These are phyloP conservation scores for Isurus oxyrinchus DNA, from an alignment of 2,113 vertebrate genomes.

Conservation along the genomic window DNA sequence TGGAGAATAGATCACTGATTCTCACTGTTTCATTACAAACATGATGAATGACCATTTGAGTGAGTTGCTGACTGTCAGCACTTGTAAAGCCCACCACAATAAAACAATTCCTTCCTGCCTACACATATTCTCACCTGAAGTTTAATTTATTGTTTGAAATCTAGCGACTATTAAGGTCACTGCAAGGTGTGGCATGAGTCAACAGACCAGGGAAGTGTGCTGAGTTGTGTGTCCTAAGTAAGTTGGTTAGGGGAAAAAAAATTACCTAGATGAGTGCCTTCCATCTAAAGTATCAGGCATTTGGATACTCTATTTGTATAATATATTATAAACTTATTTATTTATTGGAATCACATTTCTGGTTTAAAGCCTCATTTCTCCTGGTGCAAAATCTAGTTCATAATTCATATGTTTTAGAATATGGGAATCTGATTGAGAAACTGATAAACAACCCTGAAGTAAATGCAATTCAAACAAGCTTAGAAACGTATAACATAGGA, in stretches of 20 bases:
- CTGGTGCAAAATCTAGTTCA: too few relatives aligned
- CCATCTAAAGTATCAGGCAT: background rate
- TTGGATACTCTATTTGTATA: background rate
- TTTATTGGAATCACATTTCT: conserved; percentile 4
- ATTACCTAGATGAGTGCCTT: background rate
- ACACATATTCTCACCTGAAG: background rate
- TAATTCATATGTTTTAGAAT: too few relatives aligned
- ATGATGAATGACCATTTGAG: background rate
- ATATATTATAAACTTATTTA: background rate
- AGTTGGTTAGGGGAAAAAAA: background rate
- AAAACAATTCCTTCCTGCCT: background rate
- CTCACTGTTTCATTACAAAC: background rate
- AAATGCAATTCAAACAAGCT: too few relatives aligned
- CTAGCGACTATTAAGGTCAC: background rate
- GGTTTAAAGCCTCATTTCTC: background rate
- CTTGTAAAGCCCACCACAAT: background rate
- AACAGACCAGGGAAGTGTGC: background rate
- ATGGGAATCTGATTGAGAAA: too few relatives aligned
- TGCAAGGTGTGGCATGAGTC: background rate
- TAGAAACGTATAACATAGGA: too few relatives aligned
- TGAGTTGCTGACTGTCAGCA: background rate
- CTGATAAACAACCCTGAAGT: too few relatives aligned
- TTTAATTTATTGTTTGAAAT: background rate
- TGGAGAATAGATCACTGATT: background rate
- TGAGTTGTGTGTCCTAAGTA: background rate